These are phyloP conservation scores for Holothuria glaberrima DNA, from an alignment of 35 echinoderm and acorn worm genomes.

Conservation along the genomic window DNA sequence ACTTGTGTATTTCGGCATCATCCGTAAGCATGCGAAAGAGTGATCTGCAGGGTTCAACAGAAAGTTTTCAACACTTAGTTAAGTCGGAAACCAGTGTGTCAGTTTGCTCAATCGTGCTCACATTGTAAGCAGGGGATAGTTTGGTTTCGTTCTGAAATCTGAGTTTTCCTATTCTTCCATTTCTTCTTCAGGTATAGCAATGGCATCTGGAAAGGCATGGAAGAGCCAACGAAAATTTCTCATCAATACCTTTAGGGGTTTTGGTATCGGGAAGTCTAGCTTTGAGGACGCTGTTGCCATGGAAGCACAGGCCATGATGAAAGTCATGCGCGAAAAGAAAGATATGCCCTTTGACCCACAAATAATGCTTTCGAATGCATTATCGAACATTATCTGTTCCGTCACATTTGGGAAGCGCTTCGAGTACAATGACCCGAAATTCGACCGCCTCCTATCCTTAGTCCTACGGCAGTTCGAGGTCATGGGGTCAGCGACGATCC, in stretches of 20 bases:
- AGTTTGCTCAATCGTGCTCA: no score
- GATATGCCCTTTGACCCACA: slow-evolving; percentile 49
- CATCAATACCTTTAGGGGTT: slow-evolving; percentile 31
- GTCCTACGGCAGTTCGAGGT: slow-evolving; percentile 35
- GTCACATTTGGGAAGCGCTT: slow-evolving; percentile 71
- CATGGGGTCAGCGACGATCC: neutral
- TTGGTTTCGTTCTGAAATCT: no score
- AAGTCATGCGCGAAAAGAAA: slow-evolving; percentile 1
- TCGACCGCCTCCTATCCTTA: slow-evolving; percentile 44
- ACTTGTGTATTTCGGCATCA: no score
- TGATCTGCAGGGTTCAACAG: no score
- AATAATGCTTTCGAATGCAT: slow-evolving; percentile 64
- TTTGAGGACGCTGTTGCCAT: slow-evolving; percentile 60
- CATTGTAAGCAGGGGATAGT: no score
- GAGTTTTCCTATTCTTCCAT: no score
- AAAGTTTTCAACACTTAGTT: no score
- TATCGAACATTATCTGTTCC: slow-evolving; percentile 70
- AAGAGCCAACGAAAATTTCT: slow-evolving; percentile 49
- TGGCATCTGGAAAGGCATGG: slow-evolving; percentile 65
- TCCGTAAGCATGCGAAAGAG: no score
- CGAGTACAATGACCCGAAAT: slow-evolving; percentile 69
- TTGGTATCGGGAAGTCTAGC: slow-evolving; percentile 76
- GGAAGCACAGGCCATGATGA: slow-evolving; percentile 55
- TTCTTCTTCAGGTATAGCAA: slow-evolving; percentile 24
- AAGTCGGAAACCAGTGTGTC: no score